A percentile compares a stretch with the other conserved stretches of the same genome.
Evolutionary conservation across 2,888 invertebrate genomes (phyloP).

Genomic region (Gastracanthus pulcherrimus): DNA sequence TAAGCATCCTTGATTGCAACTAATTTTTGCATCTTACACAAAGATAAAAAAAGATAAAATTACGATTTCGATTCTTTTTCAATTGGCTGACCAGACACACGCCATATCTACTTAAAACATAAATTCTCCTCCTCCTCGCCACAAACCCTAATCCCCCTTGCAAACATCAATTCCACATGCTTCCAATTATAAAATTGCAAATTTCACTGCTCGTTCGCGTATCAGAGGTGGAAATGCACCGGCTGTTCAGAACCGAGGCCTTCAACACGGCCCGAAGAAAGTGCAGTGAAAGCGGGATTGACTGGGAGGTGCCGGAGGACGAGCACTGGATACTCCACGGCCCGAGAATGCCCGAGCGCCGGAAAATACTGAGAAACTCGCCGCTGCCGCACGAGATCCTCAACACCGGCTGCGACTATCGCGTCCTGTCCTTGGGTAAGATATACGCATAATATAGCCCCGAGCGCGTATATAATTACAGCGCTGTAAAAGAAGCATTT

Average conservation of each 20-base stretch:
- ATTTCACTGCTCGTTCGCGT: neutral
- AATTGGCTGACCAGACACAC: too few species aligned
- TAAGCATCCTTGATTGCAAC: too few species aligned
- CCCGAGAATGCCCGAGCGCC: conserved; percentile 78
- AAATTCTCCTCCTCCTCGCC: too few species aligned
- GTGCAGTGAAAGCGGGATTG: conserved; percentile 58
- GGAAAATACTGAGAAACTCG: conserved; percentile 81
- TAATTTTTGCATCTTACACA: too few species aligned
- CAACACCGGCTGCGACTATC: conserved; percentile 81
- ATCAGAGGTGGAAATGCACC: conserved; percentile 82
- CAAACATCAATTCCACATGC: neutral
- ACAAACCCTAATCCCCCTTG: too few species aligned
- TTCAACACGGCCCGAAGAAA: conserved; percentile 81
- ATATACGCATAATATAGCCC: neutral
- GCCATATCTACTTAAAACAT: too few species aligned
- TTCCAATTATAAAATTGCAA: neutral
- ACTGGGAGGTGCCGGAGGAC: conserved; percentile 77
- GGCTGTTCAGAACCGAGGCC: conserved; percentile 81
- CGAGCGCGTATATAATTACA: neutral
- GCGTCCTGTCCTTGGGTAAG: conserved; percentile 79
- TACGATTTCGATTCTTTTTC: too few species aligned
- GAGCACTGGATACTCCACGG: conserved; percentile 81
- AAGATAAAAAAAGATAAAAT: too few species aligned
- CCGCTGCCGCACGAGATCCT: conserved; percentile 82
- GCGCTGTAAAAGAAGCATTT: neutral